Conservation (phyloP, 2,888 invertebrate species). For the Chaetogeoica ovagalla region DNA sequence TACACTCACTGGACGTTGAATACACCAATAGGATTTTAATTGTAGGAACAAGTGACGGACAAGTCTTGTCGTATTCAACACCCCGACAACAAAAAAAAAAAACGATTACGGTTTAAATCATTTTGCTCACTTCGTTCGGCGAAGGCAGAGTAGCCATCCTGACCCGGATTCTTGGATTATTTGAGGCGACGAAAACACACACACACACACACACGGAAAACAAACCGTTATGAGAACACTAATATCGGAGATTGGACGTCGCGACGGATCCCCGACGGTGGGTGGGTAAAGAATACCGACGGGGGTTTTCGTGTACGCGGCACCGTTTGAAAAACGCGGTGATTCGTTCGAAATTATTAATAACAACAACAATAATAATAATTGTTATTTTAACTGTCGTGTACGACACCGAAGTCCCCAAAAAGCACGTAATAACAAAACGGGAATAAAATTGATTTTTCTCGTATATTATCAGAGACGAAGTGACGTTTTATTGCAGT, state of each 20-base stretch:
- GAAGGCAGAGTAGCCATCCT: slow-evolving; percentile 85
- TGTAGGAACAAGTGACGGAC: no score
- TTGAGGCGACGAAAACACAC: no score
- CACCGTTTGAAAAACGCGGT: no score
- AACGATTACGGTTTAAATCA: background rate
- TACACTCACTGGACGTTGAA: slow-evolving; percentile 21
- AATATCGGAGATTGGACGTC: no score
- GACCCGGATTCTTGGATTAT: no score
- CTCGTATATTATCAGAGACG: slow-evolving; percentile 31
- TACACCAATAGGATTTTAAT: slow-evolving; percentile 42
- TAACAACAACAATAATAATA: background rate
- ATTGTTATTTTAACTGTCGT: slow-evolving; percentile 32
- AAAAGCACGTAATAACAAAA: slow-evolving; percentile 39
- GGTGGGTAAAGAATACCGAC: no score
- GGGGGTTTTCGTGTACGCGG: no score
- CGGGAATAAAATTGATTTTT: slow-evolving; percentile 51
- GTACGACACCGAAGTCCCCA: background rate
- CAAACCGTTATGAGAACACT: no score
- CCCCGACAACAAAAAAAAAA: background rate
- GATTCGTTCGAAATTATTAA: no score
- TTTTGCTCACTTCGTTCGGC: slow-evolving; percentile 73
- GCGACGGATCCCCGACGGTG: no score
- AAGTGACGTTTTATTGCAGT: slow-evolving; percentile 31
- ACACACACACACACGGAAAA: no score
- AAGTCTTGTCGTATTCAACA: background rate